Conservation (phyloP, 2,888 invertebrate species). For the Flabesymbios commensalis region DNA sequence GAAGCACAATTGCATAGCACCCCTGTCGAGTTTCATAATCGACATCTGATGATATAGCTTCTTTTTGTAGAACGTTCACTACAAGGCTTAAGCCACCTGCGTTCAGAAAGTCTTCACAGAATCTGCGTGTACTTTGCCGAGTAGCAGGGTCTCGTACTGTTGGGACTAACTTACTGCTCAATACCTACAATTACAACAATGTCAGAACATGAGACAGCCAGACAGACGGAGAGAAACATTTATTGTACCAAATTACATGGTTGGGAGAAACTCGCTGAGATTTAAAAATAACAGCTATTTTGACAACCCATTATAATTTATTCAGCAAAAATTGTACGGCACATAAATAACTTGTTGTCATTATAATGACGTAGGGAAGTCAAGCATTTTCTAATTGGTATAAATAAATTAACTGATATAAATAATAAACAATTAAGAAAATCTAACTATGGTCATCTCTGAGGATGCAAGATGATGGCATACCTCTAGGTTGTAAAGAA, state of each 20-base stretch:
- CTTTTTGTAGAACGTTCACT: slow-evolving; percentile 61
- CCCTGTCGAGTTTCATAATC: slow-evolving; percentile 63
- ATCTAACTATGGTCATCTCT: no score
- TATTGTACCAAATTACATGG: no score
- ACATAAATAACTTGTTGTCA: no score
- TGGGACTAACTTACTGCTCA: slow-evolving; percentile 63
- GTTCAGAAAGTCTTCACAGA: slow-evolving; percentile 62
- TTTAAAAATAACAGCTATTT: not conserved
- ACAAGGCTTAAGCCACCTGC: slow-evolving; percentile 62
- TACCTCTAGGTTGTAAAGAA: slow-evolving; percentile 64
- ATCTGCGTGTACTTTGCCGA: slow-evolving; percentile 51
- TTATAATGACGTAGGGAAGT: no score
- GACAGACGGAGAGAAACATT: not conserved
- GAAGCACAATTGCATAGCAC: slow-evolving; percentile 62
- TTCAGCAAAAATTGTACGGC: no score
- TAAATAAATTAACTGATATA: no score
- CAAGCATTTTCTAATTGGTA: no score
- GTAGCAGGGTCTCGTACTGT: slow-evolving; percentile 53
- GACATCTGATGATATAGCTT: slow-evolving; percentile 60
- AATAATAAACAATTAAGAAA: no score
- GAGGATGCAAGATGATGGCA: no score
- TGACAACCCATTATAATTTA: no score
- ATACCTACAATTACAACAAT: slow-evolving; percentile 48
- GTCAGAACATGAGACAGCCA: not conserved
- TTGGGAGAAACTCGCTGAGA: not conserved